Percentiles rank a stretch among this genome's conserved stretches.
Conservation (phyloP, 2,888 invertebrate species). For the Digitonthophagus gazella region DNA sequence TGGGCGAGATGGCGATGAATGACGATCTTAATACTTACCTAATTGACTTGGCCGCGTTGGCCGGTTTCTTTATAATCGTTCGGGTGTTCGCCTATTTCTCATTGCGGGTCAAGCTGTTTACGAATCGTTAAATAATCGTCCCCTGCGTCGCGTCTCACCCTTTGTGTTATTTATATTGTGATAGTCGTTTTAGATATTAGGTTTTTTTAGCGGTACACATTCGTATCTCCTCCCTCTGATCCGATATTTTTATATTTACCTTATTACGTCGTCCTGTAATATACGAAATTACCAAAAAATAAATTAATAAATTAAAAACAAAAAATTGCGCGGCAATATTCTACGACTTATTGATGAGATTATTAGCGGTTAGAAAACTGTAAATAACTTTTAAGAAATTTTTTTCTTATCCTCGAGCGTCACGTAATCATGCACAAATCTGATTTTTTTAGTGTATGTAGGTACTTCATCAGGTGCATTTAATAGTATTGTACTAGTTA, state of each 20-base stretch:
- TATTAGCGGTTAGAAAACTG: not conserved
- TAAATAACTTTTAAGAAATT: not conserved
- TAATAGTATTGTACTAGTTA: not conserved
- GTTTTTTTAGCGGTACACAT: slow-evolving; percentile 23
- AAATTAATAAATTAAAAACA: not conserved
- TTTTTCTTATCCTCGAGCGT: not conserved
- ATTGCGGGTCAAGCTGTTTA: slow-evolving; percentile 72
- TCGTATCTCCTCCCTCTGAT: slow-evolving; percentile 23
- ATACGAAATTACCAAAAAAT: not conserved
- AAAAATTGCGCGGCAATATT: slow-evolving; percentile 24
- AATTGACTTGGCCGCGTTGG: slow-evolving; percentile 80
- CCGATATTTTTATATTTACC: slow-evolving; percentile 26
- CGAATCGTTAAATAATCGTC: slow-evolving; percentile 22
- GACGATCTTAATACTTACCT: slow-evolving; percentile 64
- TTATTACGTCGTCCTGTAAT: slow-evolving; percentile 12
- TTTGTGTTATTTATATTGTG: slow-evolving; percentile 29
- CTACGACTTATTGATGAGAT: slow-evolving; percentile 4
- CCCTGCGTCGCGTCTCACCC: slow-evolving; percentile 1
- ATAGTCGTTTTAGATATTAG: slow-evolving; percentile 24
- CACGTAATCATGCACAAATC: not conserved
- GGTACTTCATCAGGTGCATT: not conserved
- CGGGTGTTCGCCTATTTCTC: slow-evolving; percentile 80
- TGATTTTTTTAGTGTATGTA: not conserved
- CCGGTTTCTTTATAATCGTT: slow-evolving; percentile 75
- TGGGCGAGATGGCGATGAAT: slow-evolving; percentile 83